These are phyloP conservation scores for Pao palembangensis DNA, from an alignment of 2,113 vertebrate genomes.

Conservation along the genomic window DNA sequence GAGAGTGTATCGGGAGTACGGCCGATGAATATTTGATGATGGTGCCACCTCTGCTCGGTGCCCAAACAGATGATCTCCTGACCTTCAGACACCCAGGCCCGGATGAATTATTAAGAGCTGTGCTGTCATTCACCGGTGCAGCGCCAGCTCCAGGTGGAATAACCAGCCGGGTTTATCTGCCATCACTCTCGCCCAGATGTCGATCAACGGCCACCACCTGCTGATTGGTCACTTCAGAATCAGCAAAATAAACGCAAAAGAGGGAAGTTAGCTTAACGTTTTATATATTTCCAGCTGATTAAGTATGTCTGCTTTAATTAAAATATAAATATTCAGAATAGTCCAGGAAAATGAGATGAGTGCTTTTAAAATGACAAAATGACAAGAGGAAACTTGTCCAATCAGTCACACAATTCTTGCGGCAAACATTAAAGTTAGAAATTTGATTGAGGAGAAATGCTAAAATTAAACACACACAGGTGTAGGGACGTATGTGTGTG, in stretches of 20 bases:
- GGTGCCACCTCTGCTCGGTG: slow-evolving; percentile 66
- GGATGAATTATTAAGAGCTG: slow-evolving; percentile 78
- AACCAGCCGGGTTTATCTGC: slow-evolving; percentile 62
- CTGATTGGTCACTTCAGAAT: slow-evolving; percentile 54
- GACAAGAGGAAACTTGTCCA: too few species aligned
- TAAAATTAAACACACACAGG: too few species aligned
- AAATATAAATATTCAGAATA: slow-evolving; percentile 5
- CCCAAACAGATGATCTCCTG: slow-evolving; percentile 73
- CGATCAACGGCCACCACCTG: slow-evolving; percentile 57
- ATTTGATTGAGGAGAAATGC: too few species aligned
- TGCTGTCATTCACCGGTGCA: slow-evolving; percentile 73
- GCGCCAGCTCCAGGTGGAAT: slow-evolving; percentile 64
- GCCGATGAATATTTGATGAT: slow-evolving; percentile 81
- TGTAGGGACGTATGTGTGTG: too few species aligned
- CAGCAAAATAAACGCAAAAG: slow-evolving; percentile 12
- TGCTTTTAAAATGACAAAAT: not conserved
- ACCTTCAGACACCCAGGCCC: slow-evolving; percentile 78
- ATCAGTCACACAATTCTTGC: too few species aligned
- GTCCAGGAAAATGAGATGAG: slow-evolving; percentile 4
- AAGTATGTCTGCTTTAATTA: slow-evolving; percentile 13
- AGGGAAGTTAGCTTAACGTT: slow-evolving; percentile 5
- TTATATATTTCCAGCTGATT: slow-evolving; percentile 8
- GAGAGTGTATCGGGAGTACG: slow-evolving; percentile 72
- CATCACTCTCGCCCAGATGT: slow-evolving; percentile 65
- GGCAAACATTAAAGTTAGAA: too few species aligned